Conservation (phyloP, 2,113 vertebrate species). For the Oryzias woworae region DNA sequence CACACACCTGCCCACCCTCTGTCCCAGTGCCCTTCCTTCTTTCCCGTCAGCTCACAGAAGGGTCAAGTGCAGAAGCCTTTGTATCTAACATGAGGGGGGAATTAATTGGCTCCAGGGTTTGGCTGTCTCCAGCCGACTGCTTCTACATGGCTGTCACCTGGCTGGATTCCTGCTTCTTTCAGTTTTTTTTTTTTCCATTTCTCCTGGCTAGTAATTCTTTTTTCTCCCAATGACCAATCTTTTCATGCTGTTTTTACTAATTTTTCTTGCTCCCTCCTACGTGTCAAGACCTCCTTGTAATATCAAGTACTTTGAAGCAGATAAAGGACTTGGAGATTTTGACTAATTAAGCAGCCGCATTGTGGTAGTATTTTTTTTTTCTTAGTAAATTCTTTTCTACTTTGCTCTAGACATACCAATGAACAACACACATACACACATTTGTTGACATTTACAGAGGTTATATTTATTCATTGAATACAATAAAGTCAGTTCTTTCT, state of each 20-base stretch:
- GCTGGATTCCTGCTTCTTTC: slow-evolving; percentile 31
- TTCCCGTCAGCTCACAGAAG: slow-evolving; percentile 52
- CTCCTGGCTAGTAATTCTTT: slow-evolving; percentile 25
- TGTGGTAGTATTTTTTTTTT: slow-evolving; percentile 17
- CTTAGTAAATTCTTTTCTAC: no score
- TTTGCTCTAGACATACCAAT: no score
- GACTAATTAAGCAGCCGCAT: slow-evolving; percentile 56
- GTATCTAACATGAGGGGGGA: slow-evolving; percentile 71
- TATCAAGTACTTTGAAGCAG: slow-evolving; percentile 61
- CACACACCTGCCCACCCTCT: slow-evolving; percentile 9
- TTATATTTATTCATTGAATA: no score
- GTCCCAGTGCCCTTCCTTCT: slow-evolving; percentile 61
- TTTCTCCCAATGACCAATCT: slow-evolving; percentile 14
- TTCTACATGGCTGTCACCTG: slow-evolving; percentile 67
- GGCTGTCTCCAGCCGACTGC: slow-evolving; percentile 64
- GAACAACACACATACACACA: no score
- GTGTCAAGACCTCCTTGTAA: slow-evolving; percentile 54
- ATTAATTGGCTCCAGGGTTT: slow-evolving; percentile 72
- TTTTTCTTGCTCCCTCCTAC: slow-evolving; percentile 2
- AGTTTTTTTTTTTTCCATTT: slow-evolving; percentile 5
- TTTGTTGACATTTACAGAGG: no score
- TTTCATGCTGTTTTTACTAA: slow-evolving; percentile 15
- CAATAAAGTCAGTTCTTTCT: no score
- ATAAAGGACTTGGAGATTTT: slow-evolving; percentile 55
- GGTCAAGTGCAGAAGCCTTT: slow-evolving; percentile 71